Percentiles rank a stretch among this genome's conserved stretches.
Conservation (phyloP, 1,140 invertebrate genomes). For the Chionoecetes opilio region DNA sequence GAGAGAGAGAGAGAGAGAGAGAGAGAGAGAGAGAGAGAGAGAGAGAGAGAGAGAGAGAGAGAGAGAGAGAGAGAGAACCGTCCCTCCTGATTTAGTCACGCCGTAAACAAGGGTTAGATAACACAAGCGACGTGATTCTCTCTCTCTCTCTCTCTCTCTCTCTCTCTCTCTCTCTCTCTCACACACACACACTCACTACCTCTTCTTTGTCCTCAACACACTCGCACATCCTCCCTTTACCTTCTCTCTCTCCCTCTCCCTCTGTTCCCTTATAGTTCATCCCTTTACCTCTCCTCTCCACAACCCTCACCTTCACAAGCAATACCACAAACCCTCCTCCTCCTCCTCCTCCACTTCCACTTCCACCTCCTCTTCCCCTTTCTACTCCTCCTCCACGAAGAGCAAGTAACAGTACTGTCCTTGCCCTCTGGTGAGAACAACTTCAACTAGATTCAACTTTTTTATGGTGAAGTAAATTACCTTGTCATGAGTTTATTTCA, state of each 20-base stretch:
- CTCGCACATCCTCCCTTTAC: neutral
- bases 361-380: neutral
- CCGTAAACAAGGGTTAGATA: slow-evolving; percentile 28
- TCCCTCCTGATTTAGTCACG: no score
- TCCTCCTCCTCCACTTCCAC: neutral
- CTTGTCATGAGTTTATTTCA: no score
- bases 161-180: slow-evolving; percentile 35
- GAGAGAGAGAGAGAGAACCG: neutral
- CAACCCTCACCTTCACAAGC: no score
- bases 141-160: neutral
- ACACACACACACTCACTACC: neutral
- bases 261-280: neutral
- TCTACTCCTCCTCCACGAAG: neutral
- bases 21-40: slow-evolving; percentile 8
- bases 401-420: no score
- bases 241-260: neutral
- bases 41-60: slow-evolving; percentile 19
- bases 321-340: neutral
- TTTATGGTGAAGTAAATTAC: no score
- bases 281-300: neutral
- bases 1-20: neutral
- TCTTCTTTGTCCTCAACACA: neutral
- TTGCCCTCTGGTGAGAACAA: no score
- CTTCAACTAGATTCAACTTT: no score
- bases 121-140: neutral